Base-by-base conservation (phyloP, 1,140 invertebrate genomes). In the Delia radicum region DNA sequence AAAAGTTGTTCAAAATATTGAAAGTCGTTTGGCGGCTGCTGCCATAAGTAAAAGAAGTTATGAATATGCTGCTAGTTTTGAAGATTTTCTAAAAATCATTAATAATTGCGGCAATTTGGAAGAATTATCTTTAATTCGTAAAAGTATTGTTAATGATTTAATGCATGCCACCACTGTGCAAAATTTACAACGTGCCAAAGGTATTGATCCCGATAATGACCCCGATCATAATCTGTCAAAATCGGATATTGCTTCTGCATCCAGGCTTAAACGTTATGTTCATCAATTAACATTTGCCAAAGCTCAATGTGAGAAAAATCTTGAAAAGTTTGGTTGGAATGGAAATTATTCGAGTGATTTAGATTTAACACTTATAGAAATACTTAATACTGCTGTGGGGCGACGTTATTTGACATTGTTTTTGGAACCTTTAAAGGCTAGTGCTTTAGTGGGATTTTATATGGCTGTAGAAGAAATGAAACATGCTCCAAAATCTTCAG, bases 111-210 rank as follows among this genome's bases (percentile, higher is more conserved):
- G 90, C 79, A 94, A 95, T 86, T 85, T 96, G 65, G 94, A 96
- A 81, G 92, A 94, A 74, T 87, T 97, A 15, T 95, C 94, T 81
- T 91, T 94, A 80, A 93, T 96, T 79, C 88, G 92, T 87, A 93
- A 87, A 78, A 94, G 94, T 80, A 95, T 97, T 77, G 92, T 96
- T 0, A 95, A 93, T 27, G 95, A 96, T 89, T 93, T 97, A 77
- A 96, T 97, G 93, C 95, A 97, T 88, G 94, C 95, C 0, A 96
- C 95, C 42, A 95, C 94, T 2, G 90, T 96, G 74, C 94, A 96
- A 87, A 96, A 95, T 84, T 88, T 96, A 65, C 96, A 96, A 87
- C 89, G 94, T 80, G 91, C 93, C 10, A 93, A 95, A 88, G 83
- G 83, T 18, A 55, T 74, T 18, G 93, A 94, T 87, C 87, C 91